Conservation (phyloP, 2,888 invertebrate species). For the Eristalis tenax region DNA sequence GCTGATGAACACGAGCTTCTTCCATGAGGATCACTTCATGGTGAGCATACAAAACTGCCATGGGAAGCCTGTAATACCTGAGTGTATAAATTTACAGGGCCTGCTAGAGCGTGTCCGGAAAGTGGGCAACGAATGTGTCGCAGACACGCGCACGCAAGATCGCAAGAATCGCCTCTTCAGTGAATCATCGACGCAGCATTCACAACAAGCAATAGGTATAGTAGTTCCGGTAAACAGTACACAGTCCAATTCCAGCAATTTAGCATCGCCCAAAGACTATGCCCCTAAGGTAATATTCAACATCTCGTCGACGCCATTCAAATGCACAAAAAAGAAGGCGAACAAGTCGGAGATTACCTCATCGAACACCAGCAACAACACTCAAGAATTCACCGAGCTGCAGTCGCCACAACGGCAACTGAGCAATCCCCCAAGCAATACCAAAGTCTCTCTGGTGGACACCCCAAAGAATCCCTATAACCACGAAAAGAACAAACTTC, state of each 20-base stretch:
- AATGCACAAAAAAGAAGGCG: conserved; percentile 72
- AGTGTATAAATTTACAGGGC: conserved; percentile 81
- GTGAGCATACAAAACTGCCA: conserved; percentile 78
- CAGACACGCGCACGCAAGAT: conserved; percentile 87
- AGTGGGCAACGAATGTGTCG: conserved; percentile 84
- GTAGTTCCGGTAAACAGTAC: conserved; percentile 71
- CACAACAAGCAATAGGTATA: conserved; percentile 62
- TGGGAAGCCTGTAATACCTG: neutral
- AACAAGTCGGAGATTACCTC: conserved; percentile 53
- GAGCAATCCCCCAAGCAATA: conserved; percentile 37
- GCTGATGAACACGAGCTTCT: conserved; percentile 92
- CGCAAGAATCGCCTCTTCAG: conserved; percentile 83
- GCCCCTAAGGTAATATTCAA: conserved; percentile 75
- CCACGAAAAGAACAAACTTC: conserved; percentile 74
- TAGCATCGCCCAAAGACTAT: conserved; percentile 73
- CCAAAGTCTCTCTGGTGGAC: conserved; percentile 59
- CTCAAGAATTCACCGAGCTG: conserved; percentile 51
- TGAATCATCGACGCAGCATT: conserved; percentile 72
- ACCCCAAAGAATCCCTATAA: conserved; percentile 71
- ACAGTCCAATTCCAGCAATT: conserved; percentile 36
- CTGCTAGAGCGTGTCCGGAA: conserved; percentile 89
- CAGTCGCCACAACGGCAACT: conserved; percentile 51
- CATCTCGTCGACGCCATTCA: conserved; percentile 75
- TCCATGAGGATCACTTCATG: conserved; percentile 91
- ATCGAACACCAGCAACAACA: conserved; percentile 39